Conservation (phyloP, 2,797 vertebrate genomes). For the Neopelma chrysocephalum region DNA sequence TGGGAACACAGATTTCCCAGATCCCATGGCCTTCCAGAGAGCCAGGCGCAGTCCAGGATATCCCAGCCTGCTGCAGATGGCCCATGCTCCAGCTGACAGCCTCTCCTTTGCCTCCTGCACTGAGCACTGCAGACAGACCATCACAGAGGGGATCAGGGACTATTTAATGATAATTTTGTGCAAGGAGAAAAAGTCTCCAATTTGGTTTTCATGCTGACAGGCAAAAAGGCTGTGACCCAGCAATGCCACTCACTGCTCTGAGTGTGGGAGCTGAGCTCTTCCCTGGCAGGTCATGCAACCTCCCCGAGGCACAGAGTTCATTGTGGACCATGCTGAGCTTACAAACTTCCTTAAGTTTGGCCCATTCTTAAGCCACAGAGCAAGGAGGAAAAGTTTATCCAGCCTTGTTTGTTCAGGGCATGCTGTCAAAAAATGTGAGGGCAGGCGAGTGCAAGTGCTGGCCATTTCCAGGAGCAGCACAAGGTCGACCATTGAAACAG, state of each 20-base stretch:
- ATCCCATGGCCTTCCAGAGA: not conserved
- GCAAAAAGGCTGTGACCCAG: not conserved
- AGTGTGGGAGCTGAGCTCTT: not conserved
- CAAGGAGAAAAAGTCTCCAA: not conserved
- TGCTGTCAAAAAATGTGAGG: not conserved
- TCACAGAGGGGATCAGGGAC: not conserved
- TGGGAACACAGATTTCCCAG: not conserved
- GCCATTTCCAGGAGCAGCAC: not conserved
- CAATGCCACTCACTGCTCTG: not conserved
- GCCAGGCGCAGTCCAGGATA: not conserved
- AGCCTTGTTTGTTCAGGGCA: not conserved
- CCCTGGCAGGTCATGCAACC: not conserved
- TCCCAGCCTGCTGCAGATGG: not conserved
- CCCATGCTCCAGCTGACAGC: not conserved
- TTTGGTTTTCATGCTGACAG: not conserved
- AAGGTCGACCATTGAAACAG: not conserved
- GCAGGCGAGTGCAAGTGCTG: not conserved
- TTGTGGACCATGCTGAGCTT: not conserved
- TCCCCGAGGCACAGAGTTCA: rapidly evolving
- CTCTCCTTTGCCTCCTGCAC: not conserved
- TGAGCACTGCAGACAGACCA: rapidly evolving
- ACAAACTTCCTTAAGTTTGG: not conserved
- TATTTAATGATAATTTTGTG: not conserved
- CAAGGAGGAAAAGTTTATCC: not conserved
- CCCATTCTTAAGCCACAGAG: not conserved